phyloP scores from a whole-genome alignment of 2,797 vertebrate species.

The Cynopterus sphinx region DNA sequence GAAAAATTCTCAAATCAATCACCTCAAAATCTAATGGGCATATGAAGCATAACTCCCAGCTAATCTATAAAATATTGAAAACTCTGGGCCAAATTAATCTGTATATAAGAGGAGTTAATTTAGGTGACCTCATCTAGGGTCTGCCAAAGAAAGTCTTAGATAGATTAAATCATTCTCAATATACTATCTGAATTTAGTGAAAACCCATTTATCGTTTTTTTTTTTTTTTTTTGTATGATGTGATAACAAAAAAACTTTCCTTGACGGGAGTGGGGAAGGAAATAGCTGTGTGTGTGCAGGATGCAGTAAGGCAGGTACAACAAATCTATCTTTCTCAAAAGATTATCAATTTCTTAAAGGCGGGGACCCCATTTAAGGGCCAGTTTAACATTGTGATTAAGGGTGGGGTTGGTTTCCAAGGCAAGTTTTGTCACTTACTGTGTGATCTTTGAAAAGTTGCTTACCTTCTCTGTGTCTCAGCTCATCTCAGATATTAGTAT shows the following conservation, averaged over 20 bases:
- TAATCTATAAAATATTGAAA: neutral
- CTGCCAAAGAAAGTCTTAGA: neutral
- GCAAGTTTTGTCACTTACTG: neutral
- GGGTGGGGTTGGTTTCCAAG: neutral
- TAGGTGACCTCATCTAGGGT: neutral
- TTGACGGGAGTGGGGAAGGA: neutral
- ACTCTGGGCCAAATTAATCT: neutral
- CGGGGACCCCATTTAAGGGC: neutral
- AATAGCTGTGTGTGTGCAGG: neutral
- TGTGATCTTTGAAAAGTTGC: neutral
- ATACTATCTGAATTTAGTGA: neutral
- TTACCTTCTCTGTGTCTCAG: neutral
- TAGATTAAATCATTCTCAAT: neutral
- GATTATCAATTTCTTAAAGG: neutral
- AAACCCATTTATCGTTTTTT: neutral
- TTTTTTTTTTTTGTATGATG: neutral
- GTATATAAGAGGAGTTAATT: neutral
- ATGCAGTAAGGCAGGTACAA: neutral
- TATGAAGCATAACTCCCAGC: neutral
- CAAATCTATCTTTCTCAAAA: neutral
- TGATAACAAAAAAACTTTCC: neutral
- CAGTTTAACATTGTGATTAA: neutral
- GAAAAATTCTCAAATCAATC: neutral
- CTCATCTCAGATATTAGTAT: neutral
- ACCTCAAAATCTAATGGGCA: neutral